Percentiles rank a stretch among this genome's conserved stretches.
phyloP scores from a whole-genome alignment of 1,140 invertebrate genomes.

The Eciton burchellii region DNA sequence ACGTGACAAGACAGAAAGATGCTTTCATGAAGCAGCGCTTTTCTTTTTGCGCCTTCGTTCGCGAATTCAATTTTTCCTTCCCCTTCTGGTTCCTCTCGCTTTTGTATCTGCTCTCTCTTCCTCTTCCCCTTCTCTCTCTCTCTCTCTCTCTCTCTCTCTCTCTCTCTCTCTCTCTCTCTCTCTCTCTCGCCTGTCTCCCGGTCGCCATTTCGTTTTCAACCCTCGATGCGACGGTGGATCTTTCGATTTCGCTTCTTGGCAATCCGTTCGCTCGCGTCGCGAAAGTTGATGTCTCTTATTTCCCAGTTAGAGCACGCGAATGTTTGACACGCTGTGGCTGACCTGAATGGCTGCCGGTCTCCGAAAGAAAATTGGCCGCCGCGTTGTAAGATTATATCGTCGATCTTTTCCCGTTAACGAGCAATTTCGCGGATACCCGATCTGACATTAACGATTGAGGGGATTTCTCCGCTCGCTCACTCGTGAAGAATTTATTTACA shows the following conservation, averaged over 20 bases:
- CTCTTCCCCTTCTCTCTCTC: slow-evolving; percentile 30
- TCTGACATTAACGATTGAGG: not conserved
- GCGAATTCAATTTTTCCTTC: slow-evolving; percentile 60
- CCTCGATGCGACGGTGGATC: slow-evolving; percentile 7
- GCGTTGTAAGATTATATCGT: not conserved
- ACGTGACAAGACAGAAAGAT: slow-evolving; percentile 44
- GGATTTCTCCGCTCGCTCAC: not conserved
- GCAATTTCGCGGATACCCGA: not conserved
- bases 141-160: slow-evolving; percentile 48
- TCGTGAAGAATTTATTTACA: slow-evolving; percentile 20
- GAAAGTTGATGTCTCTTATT: slow-evolving; percentile 25
- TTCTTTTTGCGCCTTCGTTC: slow-evolving; percentile 58
- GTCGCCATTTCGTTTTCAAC: slow-evolving; percentile 44
- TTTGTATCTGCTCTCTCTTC: slow-evolving; percentile 60
- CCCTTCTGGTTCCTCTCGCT: slow-evolving; percentile 42
- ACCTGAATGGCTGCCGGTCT: not conserved
- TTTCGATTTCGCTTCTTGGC: slow-evolving; percentile 9
- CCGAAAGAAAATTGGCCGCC: not conserved
- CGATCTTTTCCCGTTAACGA: not conserved
- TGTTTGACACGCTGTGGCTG: not conserved
- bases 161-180: slow-evolving; percentile 61
- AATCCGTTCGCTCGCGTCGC: slow-evolving; percentile 23
- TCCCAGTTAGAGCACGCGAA: slow-evolving; percentile 4
- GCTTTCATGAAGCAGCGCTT: slow-evolving; percentile 67
- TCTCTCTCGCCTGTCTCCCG: slow-evolving; percentile 26